Conservation (phyloP, 2,113 vertebrate species). For the Tupaia chinensis region DNA sequence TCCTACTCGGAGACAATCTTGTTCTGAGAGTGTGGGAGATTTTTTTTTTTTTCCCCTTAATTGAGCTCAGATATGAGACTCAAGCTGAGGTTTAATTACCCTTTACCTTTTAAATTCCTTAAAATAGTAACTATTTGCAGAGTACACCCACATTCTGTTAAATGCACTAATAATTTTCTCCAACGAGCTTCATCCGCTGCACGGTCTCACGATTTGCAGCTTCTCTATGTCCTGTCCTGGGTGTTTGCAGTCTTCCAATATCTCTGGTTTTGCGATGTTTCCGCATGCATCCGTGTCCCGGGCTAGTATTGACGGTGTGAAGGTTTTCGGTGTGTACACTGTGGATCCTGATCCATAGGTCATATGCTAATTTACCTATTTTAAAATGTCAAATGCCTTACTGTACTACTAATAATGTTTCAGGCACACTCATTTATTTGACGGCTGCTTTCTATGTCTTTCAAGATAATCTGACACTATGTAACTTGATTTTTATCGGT, state of each 20-base stretch:
- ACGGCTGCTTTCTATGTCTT: background rate
- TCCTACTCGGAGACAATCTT: background rate
- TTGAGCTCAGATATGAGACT: conserved; percentile 36
- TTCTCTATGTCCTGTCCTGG: background rate
- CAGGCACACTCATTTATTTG: background rate
- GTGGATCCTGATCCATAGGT: background rate
- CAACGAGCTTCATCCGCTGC: background rate
- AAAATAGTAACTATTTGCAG: conserved; percentile 51
- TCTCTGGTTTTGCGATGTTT: background rate
- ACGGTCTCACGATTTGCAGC: background rate
- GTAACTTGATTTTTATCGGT: background rate
- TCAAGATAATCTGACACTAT: background rate
- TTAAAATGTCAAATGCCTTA: background rate
- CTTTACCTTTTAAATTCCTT: conserved; percentile 60
- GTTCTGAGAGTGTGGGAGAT: background rate
- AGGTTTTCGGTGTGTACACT: background rate
- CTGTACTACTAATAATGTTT: background rate
- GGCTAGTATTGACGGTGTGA: background rate
- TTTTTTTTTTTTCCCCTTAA: background rate
- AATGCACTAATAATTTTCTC: conserved; percentile 10
- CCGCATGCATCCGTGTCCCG: background rate
- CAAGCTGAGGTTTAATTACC: conserved; percentile 54
- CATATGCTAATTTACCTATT: background rate
- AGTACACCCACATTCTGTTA: conserved; percentile 20
- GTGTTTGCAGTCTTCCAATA: accelerated